These are phyloP conservation scores for Garra rufa DNA, from an alignment of 2,113 vertebrate species.

Conservation along the genomic window DNA sequence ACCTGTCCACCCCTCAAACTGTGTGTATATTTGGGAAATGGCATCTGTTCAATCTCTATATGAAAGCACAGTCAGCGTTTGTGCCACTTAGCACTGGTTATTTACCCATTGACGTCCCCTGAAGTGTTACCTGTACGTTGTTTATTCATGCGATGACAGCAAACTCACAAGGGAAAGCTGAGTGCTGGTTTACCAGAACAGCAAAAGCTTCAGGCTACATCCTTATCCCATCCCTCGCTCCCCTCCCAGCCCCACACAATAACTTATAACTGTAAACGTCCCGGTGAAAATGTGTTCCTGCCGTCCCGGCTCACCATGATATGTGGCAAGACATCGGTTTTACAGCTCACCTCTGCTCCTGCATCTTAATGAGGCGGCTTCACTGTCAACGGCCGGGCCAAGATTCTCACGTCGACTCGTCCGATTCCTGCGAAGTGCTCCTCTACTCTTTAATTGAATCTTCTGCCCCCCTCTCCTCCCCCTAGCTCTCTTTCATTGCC, in stretches of 20 bases:
- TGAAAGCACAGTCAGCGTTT: neutral
- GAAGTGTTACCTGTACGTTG: conserved; percentile 18
- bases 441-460: conserved; percentile 61
- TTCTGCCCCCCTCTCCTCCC: conserved; percentile 47
- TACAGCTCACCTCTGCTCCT: conserved; percentile 56
- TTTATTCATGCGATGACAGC: conserved; percentile 31
- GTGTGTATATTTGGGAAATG: neutral
- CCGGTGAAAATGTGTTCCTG: conserved; percentile 55
- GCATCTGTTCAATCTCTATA: conserved; percentile 18
- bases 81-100: conserved; percentile 31
- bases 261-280: conserved; percentile 48
- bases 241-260: conserved; percentile 28
- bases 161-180: neutral
- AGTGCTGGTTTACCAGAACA: conserved; percentile 21
- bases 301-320: conserved; percentile 61
- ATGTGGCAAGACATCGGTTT: conserved; percentile 68
- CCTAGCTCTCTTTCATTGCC: conserved; percentile 23
- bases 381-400: conserved; percentile 5
- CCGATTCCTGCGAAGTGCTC: conserved; percentile 20
- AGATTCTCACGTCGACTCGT: conserved; percentile 22
- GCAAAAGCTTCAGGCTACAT: conserved; percentile 25
- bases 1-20: neutral
- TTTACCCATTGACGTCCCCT: neutral
- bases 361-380: conserved; percentile 69
- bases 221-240: conserved; percentile 10